Evolutionary conservation across 2,113 vertebrate genomes (phyloP).

Genomic region (Oceanodroma tethys): DNA sequence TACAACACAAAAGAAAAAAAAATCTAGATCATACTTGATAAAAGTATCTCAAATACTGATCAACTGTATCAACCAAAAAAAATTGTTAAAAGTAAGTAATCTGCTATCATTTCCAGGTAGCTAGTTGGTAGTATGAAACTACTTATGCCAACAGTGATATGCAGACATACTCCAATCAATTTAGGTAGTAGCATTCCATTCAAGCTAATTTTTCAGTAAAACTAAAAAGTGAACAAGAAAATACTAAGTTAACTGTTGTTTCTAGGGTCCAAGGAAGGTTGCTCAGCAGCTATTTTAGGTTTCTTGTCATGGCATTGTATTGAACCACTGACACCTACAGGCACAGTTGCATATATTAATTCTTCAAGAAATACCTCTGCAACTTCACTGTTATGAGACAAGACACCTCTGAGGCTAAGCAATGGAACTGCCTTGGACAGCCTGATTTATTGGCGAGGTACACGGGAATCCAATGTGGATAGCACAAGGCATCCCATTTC

Average conservation of each 20-base stretch:
- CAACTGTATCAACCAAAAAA: neutral
- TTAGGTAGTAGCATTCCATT: neutral
- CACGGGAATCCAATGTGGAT: neutral
- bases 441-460: neutral
- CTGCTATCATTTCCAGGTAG: neutral
- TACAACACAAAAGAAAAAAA: neutral
- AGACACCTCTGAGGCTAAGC: neutral
- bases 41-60: neutral
- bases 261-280: neutral
- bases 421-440: neutral
- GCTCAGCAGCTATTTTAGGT: neutral
- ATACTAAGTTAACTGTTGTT: neutral
- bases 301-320: neutral
- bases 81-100: neutral
- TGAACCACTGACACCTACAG: conserved; percentile 6
- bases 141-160: neutral
- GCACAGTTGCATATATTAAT: neutral
- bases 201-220: neutral
- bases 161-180: neutral
- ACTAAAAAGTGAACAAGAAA: neutral
- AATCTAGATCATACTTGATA: neutral
- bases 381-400: neutral
- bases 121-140: neutral
- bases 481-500: neutral
- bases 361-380: neutral